Evolutionary conservation across 2,888 invertebrate genomes (phyloP), one percentile per base, ranked within the genome.

Genomic region (Pecten maximus): DNA sequence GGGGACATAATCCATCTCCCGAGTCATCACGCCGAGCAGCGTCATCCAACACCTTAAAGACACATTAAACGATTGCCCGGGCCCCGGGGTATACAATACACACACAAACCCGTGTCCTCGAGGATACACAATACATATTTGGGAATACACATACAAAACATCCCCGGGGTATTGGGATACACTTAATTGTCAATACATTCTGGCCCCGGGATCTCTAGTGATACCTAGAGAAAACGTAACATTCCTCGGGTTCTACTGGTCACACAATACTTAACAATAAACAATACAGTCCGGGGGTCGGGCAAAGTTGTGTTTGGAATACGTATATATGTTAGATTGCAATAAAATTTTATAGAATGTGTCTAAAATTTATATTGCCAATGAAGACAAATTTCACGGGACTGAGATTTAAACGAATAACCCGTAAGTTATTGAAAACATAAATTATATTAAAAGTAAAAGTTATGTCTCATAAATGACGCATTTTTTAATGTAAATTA

Each of bases 1-100:
- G 35, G 74, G 74, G 74, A 74, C 74, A 74, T 74, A 74, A 74
- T 74, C 74, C 74, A 74, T 74, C 74, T 35, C 8, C 74, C 28
- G 28, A 19, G 35, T 74, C 74, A 35, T n/a, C 54, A 54, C 54
- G 54, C 54, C n/a, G n/a, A 3, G 12, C 6, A 54, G 54, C 23
- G 54, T 74, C 74, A 74, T 35, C 15, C 74, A 35, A 74, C 74
- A 74, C 74, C 74, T 74, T 74, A 35, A 28, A 74, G 74, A 74
- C 74, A 74, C 74, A 74, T 74, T 35, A 74, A 74, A 28, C 28
- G 74, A 2, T 16, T 10, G 74, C 74, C 74, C 74, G 74, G 74
- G 74, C 12, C 74, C 74, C 74, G 60, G 74, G 74, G 19, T n/a
- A 23, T 23, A 54, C 54, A 54, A 54, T 54, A 74, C 35, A 35